A percentile compares a stretch with the other conserved stretches of the same genome.
Conservation (phyloP, 2,888 invertebrate species). For the Hypolimnas misippus region DNA sequence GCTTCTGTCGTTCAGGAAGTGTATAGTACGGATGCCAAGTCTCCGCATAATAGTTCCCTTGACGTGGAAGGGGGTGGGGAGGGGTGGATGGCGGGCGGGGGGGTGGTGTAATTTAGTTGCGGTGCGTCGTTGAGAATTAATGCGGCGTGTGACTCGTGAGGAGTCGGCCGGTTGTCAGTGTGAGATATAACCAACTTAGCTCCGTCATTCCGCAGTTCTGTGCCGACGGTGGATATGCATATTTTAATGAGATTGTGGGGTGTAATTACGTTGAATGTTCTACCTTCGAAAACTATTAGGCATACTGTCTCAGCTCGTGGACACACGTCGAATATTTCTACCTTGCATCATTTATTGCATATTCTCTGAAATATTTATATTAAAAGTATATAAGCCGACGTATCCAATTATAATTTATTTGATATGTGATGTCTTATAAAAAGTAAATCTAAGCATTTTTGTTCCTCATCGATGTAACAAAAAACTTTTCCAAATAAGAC, state of each 20-base stretch:
- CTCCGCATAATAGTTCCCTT: conserved; percentile 52
- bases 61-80: conserved; percentile 39
- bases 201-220: conserved; percentile 10
- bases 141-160: conserved; percentile 47
- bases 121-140: conserved; percentile 53
- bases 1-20: conserved; percentile 32
- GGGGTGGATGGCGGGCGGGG: conserved; percentile 41
- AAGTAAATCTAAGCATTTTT: no score
- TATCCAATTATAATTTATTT: no score
- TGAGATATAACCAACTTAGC: conserved; percentile 33
- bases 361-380: no score
- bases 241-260: not conserved
- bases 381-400: no score
- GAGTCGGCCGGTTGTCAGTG: conserved; percentile 39
- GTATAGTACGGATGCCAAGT: conserved; percentile 46
- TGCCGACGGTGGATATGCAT: not conserved
- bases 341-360: no score
- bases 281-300: not conserved
- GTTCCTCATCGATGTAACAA: no score
- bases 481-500: no score
- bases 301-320: no score
- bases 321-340: no score
- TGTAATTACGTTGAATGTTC: not conserved
- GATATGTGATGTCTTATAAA: no score
- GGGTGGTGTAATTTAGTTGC: conserved; percentile 55